phyloP scores from a whole-genome alignment of 2,113 vertebrate genomes.

The Heterotis niloticus region DNA sequence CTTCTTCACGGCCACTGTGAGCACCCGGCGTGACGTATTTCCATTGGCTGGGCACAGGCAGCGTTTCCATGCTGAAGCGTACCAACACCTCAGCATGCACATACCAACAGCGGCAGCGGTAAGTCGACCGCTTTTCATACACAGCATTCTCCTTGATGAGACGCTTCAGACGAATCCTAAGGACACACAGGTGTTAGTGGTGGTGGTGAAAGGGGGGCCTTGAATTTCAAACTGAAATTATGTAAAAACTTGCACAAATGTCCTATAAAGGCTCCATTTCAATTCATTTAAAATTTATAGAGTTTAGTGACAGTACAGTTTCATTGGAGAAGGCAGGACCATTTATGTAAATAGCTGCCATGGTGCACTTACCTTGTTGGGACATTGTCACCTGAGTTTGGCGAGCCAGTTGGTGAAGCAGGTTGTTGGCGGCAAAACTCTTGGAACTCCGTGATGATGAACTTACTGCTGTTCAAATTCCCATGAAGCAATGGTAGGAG shows the following conservation, averaged over 20 bases:
- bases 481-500: constrained; percentile 88
- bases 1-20: constrained; percentile 69
- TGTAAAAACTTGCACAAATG: no score
- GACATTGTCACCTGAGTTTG: constrained; percentile 51
- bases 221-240: neutral
- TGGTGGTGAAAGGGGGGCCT: neutral
- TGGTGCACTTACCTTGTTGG: constrained; percentile 69
- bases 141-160: constrained; percentile 83
- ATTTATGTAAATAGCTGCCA: neutral
- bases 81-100: constrained; percentile 78
- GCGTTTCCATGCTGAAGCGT: constrained; percentile 69
- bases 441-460: constrained; percentile 91
- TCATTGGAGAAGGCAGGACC: neutral
- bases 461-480: constrained; percentile 82
- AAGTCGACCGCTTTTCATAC: constrained; percentile 82
- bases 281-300: no score
- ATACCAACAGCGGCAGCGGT: constrained; percentile 86
- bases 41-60: constrained; percentile 90
- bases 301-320: no score
- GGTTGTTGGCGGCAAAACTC: constrained; percentile 75
- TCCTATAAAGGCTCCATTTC: no score
- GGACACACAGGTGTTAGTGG: neutral
- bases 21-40: constrained; percentile 76
- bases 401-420: constrained; percentile 45
- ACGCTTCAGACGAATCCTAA: constrained; percentile 78